Conservation (phyloP, 2,888 invertebrate species). For the Seladonia tumulorum region DNA sequence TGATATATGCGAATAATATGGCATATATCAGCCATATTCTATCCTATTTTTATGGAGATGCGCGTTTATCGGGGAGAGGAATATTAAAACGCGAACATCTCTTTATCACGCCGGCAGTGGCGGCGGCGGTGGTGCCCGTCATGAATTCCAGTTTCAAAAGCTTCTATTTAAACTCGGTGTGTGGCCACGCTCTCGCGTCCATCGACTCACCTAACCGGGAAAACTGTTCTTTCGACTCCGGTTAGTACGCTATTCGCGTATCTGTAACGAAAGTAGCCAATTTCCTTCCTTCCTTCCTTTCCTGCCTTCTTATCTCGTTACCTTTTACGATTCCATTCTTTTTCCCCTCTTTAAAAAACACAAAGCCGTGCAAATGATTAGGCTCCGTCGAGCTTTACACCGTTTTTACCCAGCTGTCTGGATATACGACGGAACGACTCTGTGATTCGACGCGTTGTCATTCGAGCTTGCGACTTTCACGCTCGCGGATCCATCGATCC, state of each 20-base stretch:
- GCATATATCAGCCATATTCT: constrained; percentile 59
- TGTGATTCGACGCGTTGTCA: constrained; percentile 2
- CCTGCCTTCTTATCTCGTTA: constrained; percentile 12
- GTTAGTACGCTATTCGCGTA: background rate
- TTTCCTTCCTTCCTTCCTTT: background rate
- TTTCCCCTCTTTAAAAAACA: background rate
- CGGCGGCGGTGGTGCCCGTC: constrained; percentile 2
- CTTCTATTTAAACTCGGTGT: constrained; percentile 34
- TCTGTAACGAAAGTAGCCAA: background rate
- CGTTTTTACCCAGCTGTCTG: background rate
- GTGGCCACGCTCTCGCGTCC: background rate
- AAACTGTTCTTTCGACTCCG: constrained; percentile 10
- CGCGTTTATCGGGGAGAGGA: constrained; percentile 49
- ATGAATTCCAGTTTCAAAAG: constrained; percentile 33
- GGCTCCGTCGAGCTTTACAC: background rate
- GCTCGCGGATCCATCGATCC: background rate
- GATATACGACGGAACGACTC: background rate
- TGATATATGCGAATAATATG: constrained; percentile 65
- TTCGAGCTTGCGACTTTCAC: background rate
- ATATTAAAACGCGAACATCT: constrained; percentile 55
- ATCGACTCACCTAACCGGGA: constrained; percentile 13
- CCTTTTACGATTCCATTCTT: constrained; percentile 1
- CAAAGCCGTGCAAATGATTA: background rate
- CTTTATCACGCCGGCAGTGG: constrained; percentile 52
- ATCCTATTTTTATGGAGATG: constrained; percentile 63